Conservation (phyloP, 2,888 invertebrate genomes). For the Nezara viridula region DNA sequence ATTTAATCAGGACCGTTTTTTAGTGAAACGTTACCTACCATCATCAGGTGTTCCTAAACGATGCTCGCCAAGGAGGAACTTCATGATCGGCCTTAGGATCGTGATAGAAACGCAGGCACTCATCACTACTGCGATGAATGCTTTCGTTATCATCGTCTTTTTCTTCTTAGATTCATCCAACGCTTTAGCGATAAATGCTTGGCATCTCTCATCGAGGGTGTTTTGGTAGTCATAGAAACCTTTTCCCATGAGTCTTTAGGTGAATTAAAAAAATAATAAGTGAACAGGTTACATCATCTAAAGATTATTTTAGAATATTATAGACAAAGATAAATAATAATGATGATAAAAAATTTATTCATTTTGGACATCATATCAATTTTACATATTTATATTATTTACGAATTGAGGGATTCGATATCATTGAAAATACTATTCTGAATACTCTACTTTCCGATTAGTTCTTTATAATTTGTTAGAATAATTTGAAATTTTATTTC, state of each 20-base stretch:
- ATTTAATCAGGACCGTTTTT: background rate
- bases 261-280: too few species aligned
- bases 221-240: conserved; percentile 35
- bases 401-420: too few species aligned
- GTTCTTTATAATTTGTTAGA: too few species aligned
- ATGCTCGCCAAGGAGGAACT: background rate
- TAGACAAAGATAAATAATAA: too few species aligned
- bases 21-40: background rate
- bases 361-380: too few species aligned
- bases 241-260: background rate
- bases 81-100: background rate
- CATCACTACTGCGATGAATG: background rate
- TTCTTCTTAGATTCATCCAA: background rate
- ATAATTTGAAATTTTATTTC: too few species aligned
- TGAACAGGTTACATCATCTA: too few species aligned
- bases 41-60: background rate
- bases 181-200: background rate
- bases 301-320: too few species aligned
- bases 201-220: background rate
- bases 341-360: too few species aligned
- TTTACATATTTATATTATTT: too few species aligned
- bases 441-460: too few species aligned
- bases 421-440: too few species aligned
- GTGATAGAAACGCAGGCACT: background rate
- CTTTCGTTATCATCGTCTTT: background rate